Conservation (phyloP, 2,797 vertebrate genomes). For the Girardinus metallicus region DNA sequence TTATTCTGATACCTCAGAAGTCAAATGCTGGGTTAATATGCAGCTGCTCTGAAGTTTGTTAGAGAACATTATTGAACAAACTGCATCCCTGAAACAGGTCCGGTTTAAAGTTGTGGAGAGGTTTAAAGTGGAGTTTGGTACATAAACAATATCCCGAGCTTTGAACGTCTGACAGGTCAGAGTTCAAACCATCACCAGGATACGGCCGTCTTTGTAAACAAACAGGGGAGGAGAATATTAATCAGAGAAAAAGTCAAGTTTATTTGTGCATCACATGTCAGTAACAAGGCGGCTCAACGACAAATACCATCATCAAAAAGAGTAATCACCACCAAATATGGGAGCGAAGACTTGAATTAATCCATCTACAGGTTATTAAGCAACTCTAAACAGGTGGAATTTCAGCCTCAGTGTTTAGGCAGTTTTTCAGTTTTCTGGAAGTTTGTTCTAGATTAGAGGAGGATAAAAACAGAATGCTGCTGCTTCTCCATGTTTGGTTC, state of each 20-base stretch:
- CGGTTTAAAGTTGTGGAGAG: background rate
- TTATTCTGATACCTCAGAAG: background rate
- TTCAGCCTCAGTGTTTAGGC: no score
- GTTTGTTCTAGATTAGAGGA: no score
- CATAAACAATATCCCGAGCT: background rate
- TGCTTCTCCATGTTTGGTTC: no score
- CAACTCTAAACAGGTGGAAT: no score
- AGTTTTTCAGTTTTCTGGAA: no score
- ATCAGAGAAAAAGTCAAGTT: background rate
- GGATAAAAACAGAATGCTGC: no score
- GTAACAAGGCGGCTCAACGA: background rate
- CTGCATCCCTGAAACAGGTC: background rate
- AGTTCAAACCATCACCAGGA: background rate
- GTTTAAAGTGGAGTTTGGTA: background rate
- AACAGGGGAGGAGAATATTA: background rate
- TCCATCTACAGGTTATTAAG: no score
- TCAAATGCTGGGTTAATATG: background rate
- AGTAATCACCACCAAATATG: no score
- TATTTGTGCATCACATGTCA: background rate
- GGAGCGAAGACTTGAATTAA: no score
- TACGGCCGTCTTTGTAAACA: background rate
- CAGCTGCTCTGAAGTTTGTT: background rate
- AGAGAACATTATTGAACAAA: background rate
- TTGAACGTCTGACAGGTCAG: background rate
- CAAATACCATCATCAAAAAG: background rate